Evolutionary conservation across 2,797 vertebrate genomes (phyloP), one percentile per base, ranked within the genome.

Genomic region (Sus cebifrons): DNA sequence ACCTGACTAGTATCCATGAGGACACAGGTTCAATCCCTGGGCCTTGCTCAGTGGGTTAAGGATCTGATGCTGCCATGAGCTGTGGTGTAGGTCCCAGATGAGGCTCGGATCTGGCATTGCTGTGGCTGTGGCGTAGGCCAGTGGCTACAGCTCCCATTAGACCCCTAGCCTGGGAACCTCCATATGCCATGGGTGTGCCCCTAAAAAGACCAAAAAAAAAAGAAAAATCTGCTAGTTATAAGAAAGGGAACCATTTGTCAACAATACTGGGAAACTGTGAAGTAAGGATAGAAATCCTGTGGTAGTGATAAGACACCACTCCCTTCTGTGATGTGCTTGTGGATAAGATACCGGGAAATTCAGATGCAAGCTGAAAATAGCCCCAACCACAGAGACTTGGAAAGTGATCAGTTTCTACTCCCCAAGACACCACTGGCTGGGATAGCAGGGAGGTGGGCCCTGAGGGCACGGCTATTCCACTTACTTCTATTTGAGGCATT

Each of bases 211-310:
- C 6, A 6, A 49, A 6, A 49, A 6, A 6, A 49, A 49, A 49
- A 49, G 58, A 86, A 52, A 74, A 74, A 54, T 5, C 25, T 74
- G 83, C 79, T 60, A 21, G 20, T 92, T 74, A 85, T 52, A 92
- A 73, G 25, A 87, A 94, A 84, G 89, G 78, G 64, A 89, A 89
- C 58, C 25, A 40, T 44, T 60, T 71, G 89, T 58, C 65, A 49
- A 79, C 29, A 94, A 44, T 79, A 58, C 6, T 1, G 7, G 79
- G 78, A 92, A 89, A 81, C 58, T 60, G 67, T 54, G n/a, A 54
- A 25, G 9, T 23, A n/a, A 89, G 58, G 5, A 75, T 92, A 36
- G 21, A 81, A 81, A 68, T 27, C 20, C 64, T 60, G 18, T 25
- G 36, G 58, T 40, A 68, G 52, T 67, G 78, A 52, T 36, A n/a